phyloP scores from a whole-genome alignment of 2,888 invertebrate genomes.

The Germaria angustata region DNA sequence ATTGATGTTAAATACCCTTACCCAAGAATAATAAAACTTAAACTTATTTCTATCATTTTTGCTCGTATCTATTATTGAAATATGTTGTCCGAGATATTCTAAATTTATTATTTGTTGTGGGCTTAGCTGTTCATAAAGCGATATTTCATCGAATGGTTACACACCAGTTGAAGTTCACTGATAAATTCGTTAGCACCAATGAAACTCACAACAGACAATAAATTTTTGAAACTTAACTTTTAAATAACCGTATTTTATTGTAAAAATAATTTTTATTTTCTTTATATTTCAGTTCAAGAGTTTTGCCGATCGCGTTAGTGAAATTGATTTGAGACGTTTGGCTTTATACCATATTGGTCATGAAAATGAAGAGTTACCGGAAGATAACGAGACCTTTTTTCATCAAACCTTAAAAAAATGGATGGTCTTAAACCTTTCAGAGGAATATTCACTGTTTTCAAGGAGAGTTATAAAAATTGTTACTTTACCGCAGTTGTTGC shows the following conservation, averaged over 20 bases:
- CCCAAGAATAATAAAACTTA: no score
- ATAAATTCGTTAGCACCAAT: not conserved
- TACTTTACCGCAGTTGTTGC: conserved; percentile 91
- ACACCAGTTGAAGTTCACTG: not conserved
- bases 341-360: conserved; percentile 92
- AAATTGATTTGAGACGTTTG: conserved; percentile 89
- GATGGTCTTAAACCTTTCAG: conserved; percentile 92
- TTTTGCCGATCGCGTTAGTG: conserved; percentile 91
- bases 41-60: no score
- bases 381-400: conserved; percentile 88
- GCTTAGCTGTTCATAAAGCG: no score
- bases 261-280: not conserved
- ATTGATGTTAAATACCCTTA: no score
- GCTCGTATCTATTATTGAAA: no score
- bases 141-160: no score
- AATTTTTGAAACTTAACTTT: no score
- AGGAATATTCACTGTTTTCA: conserved; percentile 88
- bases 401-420: conserved; percentile 92
- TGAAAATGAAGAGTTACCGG: conserved; percentile 85
- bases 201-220: no score
- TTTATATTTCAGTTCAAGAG: conserved; percentile 85
- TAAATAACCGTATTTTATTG: not conserved
- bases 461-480: conserved; percentile 88
- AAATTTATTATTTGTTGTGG: no score
- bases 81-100: no score